Base-by-base conservation (phyloP, 2,113 vertebrate species). In the Corvus hawaiiensis region DNA sequence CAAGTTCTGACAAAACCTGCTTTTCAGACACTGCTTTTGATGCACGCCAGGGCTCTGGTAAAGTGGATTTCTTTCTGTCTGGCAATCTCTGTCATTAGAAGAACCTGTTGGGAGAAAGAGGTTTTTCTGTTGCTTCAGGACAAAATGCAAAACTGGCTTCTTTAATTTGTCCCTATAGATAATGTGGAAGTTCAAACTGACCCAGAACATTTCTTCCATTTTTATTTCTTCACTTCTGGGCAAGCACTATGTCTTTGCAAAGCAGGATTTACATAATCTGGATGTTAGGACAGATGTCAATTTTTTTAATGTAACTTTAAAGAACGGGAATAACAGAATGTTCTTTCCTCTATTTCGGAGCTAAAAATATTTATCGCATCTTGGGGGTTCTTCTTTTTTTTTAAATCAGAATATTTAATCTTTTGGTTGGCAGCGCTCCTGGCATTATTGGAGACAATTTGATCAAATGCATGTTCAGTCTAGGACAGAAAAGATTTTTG, bases 1-100 rank as follows among this genome's bases (percentile, higher is more conserved):
- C 96, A 96, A 83, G 93, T 91, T 84, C 73, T 94, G 81, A 93
- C 93, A 97, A 78, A 94, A 92, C 85, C 90, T 95, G 69, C 76
- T 85, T 73, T 89, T 93, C 86, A 96, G 56, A 56, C 28, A 3
- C 44, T 86, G 89, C 61, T 82, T 95, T 96, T 85, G 77, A 62
- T 83, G 66, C 84, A 58, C 44, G 23, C 52, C 39, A 72, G 73
- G 68, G 37, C 80, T 86, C 54, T 80, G 85, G 61, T 75, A 32
- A 74, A 86, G 89, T 86, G 20, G 23, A 66, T 93, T 95, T 95
- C 32, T 62, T 92, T 95, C 80, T 94, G 74, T 87, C 55, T 73
- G 66, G 69, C 58, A 19, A 39, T 85, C 63, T 37, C 74, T 69
- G 72, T 83, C n/a, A 27, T 81, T n/a, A 89, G 48, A 74, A 48